Evolutionary conservation across 2,888 invertebrate species (phyloP).

Genomic region (Machimus rusticus): DNA sequence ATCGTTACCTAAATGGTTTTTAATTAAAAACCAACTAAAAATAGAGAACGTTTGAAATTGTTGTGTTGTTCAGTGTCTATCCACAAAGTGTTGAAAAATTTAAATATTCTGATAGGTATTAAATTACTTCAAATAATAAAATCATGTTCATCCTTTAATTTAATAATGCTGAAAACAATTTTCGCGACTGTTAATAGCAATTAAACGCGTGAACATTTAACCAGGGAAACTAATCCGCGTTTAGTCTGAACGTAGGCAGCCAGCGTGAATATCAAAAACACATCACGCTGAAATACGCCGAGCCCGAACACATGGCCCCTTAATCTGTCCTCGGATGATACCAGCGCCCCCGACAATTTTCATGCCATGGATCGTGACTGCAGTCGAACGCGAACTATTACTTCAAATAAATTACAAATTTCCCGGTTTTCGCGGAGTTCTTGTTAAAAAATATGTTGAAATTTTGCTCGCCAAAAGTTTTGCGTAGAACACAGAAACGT

Average conservation of each 20-base stretch:
- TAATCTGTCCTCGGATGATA: not conserved
- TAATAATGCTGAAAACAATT: not conserved
- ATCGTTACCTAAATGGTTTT: too few relatives aligned
- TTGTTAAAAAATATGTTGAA: slow-evolving; percentile 12
- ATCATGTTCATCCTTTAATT: not conserved
- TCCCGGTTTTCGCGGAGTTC: not conserved
- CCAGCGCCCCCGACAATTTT: not conserved
- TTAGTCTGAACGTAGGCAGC: not conserved
- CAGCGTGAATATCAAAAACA: not conserved
- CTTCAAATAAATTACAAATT: not conserved
- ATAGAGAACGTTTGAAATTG: not conserved
- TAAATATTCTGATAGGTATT: not conserved
- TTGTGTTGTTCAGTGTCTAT: not conserved
- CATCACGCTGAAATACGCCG: not conserved
- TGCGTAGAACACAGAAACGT: not conserved
- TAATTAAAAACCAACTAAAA: not conserved
- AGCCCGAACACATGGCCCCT: not conserved
- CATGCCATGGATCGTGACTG: not conserved
- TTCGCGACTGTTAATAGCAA: not conserved
- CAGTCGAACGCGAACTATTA: not conserved
- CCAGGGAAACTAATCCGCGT: not conserved
- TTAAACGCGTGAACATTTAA: not conserved
- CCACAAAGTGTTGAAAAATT: not conserved
- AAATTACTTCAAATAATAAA: not conserved
- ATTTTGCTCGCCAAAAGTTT: slow-evolving; percentile 11